phyloP scores from a whole-genome alignment of 2,888 invertebrate genomes.

The Chloromyia formosa region DNA sequence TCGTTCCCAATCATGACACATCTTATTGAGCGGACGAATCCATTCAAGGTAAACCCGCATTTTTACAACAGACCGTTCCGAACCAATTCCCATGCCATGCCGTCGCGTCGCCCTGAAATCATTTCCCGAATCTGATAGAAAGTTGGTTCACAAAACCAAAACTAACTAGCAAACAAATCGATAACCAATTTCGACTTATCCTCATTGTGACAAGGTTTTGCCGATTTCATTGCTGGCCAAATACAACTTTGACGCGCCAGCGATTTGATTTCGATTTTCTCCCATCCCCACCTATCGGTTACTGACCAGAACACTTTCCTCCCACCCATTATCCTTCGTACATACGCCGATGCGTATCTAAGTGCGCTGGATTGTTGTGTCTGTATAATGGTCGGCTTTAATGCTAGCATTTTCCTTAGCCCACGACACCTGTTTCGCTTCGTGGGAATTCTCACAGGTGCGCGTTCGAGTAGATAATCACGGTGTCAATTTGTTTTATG shows the following conservation, averaged over 20 bases:
- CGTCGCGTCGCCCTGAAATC: too few relatives aligned
- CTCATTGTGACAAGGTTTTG: conserved; percentile 38
- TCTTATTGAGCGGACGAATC: not conserved
- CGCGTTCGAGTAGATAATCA: conserved; percentile 35
- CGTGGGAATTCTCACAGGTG: conserved; percentile 23
- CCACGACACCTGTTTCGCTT: conserved; percentile 31
- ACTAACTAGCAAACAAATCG: conserved; percentile 40
- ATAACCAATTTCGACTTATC: conserved; percentile 44
- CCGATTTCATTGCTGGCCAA: conserved; percentile 37
- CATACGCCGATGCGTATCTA: not conserved
- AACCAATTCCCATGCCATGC: not conserved
- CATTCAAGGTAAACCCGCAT: not conserved
- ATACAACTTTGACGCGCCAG: conserved; percentile 21
- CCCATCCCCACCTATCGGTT: not conserved
- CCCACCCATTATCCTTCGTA: not conserved
- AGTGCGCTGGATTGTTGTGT: conserved; percentile 1
- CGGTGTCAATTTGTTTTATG: conserved; percentile 34
- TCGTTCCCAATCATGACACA: not conserved
- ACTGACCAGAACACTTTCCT: conserved; percentile 1
- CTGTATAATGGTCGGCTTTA: conserved; percentile 28
- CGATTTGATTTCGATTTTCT: conserved; percentile 22
- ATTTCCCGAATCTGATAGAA: conserved; percentile 20
- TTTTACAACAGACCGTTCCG: not conserved
- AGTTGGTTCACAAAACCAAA: conserved; percentile 24
- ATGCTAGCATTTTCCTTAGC: conserved; percentile 16